phyloP scores from a whole-genome alignment of 2,888 invertebrate genomes.

The Cetonia aurata region DNA sequence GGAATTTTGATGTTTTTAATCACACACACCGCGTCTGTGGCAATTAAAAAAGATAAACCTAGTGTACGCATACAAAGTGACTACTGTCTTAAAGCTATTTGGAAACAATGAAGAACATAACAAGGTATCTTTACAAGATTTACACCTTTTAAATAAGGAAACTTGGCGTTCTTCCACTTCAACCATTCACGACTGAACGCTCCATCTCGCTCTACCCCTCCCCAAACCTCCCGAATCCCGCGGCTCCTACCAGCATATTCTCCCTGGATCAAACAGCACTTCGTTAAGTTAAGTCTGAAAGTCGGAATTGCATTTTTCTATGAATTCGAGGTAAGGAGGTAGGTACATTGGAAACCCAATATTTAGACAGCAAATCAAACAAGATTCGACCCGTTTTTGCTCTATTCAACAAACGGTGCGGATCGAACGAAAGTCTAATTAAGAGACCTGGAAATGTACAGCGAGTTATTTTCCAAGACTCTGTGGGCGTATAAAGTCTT shows the following conservation, averaged over 20 bases:
- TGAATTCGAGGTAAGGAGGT: conserved; percentile 15
- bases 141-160: no score
- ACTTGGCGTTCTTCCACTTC: no score
- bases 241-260: no score
- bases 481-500: no score
- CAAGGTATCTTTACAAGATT: no score
- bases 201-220: no score
- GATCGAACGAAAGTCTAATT: conserved; percentile 5
- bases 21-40: background rate
- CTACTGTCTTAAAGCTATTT: background rate
- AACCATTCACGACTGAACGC: no score
- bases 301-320: conserved; percentile 20
- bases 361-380: conserved; percentile 37
- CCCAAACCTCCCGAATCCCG: no score
- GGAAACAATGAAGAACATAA: no score
- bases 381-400: conserved; percentile 29
- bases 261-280: no score
- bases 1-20: conserved; percentile 21
- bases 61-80: background rate
- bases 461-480: no score
- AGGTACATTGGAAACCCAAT: conserved; percentile 29
- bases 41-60: background rate
- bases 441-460: no score
- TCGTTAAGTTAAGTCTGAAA: conserved; percentile 12
- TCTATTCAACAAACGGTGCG: background rate